These are phyloP conservation scores for Lonchura striata DNA, from an alignment of 2,113 vertebrate genomes.

Conservation along the genomic window DNA sequence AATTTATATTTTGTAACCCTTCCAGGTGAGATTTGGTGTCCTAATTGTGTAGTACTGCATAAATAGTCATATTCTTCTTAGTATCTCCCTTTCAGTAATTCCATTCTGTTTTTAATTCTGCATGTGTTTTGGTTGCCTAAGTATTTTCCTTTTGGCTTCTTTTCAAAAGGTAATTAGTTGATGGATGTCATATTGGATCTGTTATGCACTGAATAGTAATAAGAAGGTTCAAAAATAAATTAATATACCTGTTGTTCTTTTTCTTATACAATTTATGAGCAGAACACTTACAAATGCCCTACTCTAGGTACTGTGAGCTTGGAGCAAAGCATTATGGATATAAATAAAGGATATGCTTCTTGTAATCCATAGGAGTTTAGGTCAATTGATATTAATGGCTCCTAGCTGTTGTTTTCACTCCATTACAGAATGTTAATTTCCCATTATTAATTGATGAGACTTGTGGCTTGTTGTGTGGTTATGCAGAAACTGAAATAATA, in stretches of 20 bases:
- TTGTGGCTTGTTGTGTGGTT: neutral
- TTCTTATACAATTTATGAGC: neutral
- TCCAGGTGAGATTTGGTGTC: neutral
- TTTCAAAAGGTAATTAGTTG: conserved; percentile 23
- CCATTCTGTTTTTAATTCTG: neutral
- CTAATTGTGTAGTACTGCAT: neutral
- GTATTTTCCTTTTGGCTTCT: neutral
- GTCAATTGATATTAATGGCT: conserved; percentile 7
- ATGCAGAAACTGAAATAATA: neutral
- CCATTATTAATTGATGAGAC: conserved; percentile 9
- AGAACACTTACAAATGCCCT: neutral
- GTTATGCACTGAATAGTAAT: neutral
- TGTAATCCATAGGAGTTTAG: neutral
- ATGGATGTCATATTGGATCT: neutral
- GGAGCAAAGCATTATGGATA: neutral
- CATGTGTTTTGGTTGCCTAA: neutral
- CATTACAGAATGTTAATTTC: neutral
- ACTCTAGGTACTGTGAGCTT: neutral
- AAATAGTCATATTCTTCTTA: neutral
- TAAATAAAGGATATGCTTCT: neutral
- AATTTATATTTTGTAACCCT: neutral
- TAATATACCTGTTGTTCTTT: neutral
- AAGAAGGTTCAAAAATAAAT: neutral
- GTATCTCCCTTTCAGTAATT: neutral
- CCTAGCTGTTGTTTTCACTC: neutral